Base-by-base conservation (phyloP, 2,888 invertebrate genomes). In the Drosophila vallismaia region DNA sequence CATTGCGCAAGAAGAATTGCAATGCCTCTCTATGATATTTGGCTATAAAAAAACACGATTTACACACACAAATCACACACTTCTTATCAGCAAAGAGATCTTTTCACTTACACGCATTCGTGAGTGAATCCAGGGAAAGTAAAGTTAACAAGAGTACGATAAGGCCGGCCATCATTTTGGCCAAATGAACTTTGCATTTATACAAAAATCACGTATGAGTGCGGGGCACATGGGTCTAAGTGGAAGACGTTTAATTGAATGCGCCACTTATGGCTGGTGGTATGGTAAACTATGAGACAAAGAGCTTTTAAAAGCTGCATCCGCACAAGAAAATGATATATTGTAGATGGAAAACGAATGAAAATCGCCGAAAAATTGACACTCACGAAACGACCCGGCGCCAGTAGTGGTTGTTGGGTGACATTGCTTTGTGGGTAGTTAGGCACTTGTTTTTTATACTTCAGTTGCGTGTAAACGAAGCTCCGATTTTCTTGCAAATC, bases 181-280 rank as follows among this genome's bases (percentile, higher is more conserved):
- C 63, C 51, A 59, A 46, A 46, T 10, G 40, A 67, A 67, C 68
- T 71, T 74, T 55, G 66, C 78, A 75, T 84, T 73, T 49, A 59
- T 45, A 46, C 63, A 48, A 31, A 26, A 38, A 66, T 60, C 85
- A 86, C 87, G 81, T 69, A 67, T 14, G 4, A 36, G 40, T 26
- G 10, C 36, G n/a, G 38, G 38, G 31, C 57, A 73, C 58, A 42
- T 45, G 36, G 72, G 56, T 55, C 63, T 66, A 70, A 66, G 66
- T 76, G 79, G 68, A 82, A 79, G 88, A 74, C 86, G 71, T 49
- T 56, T 72, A 86, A 82, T 76, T 82, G 86, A 83, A 82, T 79
- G 86, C 63, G 64, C 68, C 63, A 70, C 63, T 75, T 59, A 71
- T 46, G 62, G 67, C 64, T 53, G 67, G 63, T 55, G 55, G 5